Conservation (phyloP, 1,140 invertebrate species). For the Drosophila auraria region DNA sequence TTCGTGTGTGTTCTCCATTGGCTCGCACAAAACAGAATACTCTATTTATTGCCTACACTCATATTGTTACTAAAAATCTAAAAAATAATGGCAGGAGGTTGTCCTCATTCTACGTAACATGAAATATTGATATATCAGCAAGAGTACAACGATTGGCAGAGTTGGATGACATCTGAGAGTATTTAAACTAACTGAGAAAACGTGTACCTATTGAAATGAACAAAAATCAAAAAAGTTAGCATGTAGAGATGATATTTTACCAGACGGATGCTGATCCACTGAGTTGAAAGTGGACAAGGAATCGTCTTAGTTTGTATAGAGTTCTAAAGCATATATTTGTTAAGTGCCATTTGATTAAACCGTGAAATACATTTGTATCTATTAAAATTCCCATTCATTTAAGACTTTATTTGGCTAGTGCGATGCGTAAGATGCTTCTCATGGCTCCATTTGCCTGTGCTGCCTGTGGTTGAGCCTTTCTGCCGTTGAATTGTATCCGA, state of each 20-base stretch:
- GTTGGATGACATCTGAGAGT: constrained; percentile 2
- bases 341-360: constrained; percentile 77
- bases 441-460: too few relatives aligned
- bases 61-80: constrained; percentile 27
- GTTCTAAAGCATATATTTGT: constrained; percentile 32
- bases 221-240: constrained; percentile 64
- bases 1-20: constrained; percentile 12
- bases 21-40: constrained; percentile 12
- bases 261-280: constrained; percentile 5
- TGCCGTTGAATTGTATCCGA: too few relatives aligned
- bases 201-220: constrained; percentile 67
- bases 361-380: constrained; percentile 22
- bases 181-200: constrained; percentile 56
- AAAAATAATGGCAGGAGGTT: neutral
- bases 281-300: constrained; percentile 3
- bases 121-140: neutral
- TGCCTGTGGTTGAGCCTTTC: too few relatives aligned
- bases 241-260: neutral
- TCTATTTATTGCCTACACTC: neutral
- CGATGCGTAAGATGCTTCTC: too few relatives aligned
- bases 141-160: constrained; percentile 14
- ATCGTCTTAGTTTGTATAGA: constrained; percentile 19
- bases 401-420: too few relatives aligned
- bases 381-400: neutral
- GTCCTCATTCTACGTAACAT: neutral